Evolutionary conservation across 2,113 vertebrate species (phyloP), one percentile per base, ranked within the genome.

Genomic region (Mionectes macconnelli): DNA sequence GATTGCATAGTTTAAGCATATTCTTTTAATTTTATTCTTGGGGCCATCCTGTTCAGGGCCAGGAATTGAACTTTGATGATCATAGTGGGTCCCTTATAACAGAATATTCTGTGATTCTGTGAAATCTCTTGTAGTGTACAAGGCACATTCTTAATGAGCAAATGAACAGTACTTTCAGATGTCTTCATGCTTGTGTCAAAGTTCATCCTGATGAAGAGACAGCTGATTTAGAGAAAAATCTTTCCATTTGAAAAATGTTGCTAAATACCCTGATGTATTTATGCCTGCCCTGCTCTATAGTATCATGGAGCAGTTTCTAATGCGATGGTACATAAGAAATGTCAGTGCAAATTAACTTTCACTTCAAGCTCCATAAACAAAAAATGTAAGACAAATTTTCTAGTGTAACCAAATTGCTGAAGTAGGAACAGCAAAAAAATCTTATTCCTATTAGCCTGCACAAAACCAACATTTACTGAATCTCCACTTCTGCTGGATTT

Each of bases 261-360:
- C 52, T 44, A 87, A 74, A 94, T 56, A 53, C 40, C 85, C 59
- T 90, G 47, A 90, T 93, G 63, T 89, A 82, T 66, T 96, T 50
- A 82, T 96, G 72, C 50, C 49, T 94, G 50, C 55, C 87, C 76
- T 88, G 60, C 84, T 91, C 82, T 91, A 40, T 76, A 93, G 79
- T 91, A 79, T 94, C 87, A 95, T 25, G 89, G 85, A 96, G 33
- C 79, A 92, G 83, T 89, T 94, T 84, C 64, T 82, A 56, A 87
- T 93, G 64, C 93, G 68, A 89, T 86, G 76, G 68, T 90, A 89
- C 79, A 64, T 96, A 40, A 93, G 57, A 94, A 95, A 83, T 94
- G 91, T 89, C 96, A 96, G 56, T 72, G 86, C 92, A 94, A 96
- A 95, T 96, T 93, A 94, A 39, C 77, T 94, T 72, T 92, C 66